These are phyloP conservation scores for Tricholauxania praeusta DNA, from an alignment of 2,888 invertebrate genomes.

Conservation along the genomic window DNA sequence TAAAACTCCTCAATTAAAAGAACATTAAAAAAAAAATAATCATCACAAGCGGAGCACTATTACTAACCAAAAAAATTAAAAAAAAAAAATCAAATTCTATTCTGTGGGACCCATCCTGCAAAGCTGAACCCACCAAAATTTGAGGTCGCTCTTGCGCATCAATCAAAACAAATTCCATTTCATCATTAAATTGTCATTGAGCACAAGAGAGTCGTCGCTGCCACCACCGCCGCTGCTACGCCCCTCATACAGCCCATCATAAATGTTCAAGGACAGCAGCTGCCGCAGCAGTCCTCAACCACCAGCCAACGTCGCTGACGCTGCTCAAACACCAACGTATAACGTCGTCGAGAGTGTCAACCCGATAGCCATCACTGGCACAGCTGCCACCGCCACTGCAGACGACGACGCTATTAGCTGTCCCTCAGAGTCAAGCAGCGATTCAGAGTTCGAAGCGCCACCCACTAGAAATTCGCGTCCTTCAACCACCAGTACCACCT, in stretches of 20 bases:
- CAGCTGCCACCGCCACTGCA: slow-evolving; percentile 39
- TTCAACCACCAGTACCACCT: slow-evolving; percentile 45
- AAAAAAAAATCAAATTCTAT: too few relatives aligned
- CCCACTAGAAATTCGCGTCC: slow-evolving; percentile 41
- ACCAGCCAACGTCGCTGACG: slow-evolving; percentile 44
- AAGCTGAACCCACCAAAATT: background rate
- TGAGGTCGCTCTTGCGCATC: too few relatives aligned
- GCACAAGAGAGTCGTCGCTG: slow-evolving; percentile 46
- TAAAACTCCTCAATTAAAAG: too few relatives aligned
- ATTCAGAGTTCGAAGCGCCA: slow-evolving; percentile 44
- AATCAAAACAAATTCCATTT: too few relatives aligned
- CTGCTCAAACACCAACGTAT: slow-evolving; percentile 27
- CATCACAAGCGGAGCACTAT: too few relatives aligned
- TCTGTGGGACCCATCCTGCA: background rate
- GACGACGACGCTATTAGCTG: slow-evolving; percentile 47
- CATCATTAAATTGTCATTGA: too few relatives aligned
- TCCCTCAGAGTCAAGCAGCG: slow-evolving; percentile 48
- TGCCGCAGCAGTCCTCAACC: slow-evolving; percentile 63
- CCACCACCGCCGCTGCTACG: slow-evolving; percentile 35
- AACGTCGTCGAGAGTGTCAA: background rate
- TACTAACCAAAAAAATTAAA: too few relatives aligned
- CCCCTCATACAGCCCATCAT: slow-evolving; percentile 45
- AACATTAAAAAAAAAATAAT: too few relatives aligned
- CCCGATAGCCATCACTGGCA: slow-evolving; percentile 9
- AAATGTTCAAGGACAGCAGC: slow-evolving; percentile 66